Base-by-base conservation (phyloP, 2,113 vertebrate genomes). In the Amazona vittata region DNA sequence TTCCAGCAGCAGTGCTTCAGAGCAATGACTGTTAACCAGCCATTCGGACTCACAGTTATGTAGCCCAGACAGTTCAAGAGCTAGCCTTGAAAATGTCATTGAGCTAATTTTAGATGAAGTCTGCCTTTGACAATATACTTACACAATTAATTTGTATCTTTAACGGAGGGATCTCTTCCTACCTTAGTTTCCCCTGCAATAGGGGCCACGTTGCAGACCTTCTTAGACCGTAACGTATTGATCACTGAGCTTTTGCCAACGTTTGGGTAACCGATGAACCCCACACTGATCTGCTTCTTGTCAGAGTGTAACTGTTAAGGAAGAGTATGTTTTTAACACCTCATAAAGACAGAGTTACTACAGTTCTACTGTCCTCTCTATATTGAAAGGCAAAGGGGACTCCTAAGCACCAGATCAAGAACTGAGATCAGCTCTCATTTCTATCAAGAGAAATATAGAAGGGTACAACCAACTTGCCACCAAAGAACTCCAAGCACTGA, bases 281-380 rank as follows among this genome's bases (percentile, higher is more conserved):
- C 99, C 64, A 99, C 99, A 1, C 99, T 99, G 97, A 99, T 99
- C 98, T 99, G 99, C 49, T 99, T 99, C 98, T 99, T 99, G 97
- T 99, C 99, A 73, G 98, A 98, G 95, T 99, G 99, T 35, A 99
- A 97, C 99, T 99, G 98, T 89, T 41, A 21, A 81, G 87, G 94
- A 86, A 84, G 5, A 80, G 88, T 7, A 57, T 1, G 1, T 8
- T 65, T 64, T 75, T 44, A 77, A 85, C 9, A 44, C 19, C 65
- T 47, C 19, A 3, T 2, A 71, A 46, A 63, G 15, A 35, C 47
- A 64, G 31, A 47, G 31, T 33, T 41, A 63, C 24, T 35, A 26
- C 37, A 68, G 46, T 29, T 33, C 43, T 77, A 12, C 41, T 79
- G n/a, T 12, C 55, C 31, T 71, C 50, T 24, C 37, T 28, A 7